These are phyloP conservation scores for Pristis pectinata DNA, from an alignment of 2,797 vertebrate genomes.

Conservation along the genomic window DNA sequence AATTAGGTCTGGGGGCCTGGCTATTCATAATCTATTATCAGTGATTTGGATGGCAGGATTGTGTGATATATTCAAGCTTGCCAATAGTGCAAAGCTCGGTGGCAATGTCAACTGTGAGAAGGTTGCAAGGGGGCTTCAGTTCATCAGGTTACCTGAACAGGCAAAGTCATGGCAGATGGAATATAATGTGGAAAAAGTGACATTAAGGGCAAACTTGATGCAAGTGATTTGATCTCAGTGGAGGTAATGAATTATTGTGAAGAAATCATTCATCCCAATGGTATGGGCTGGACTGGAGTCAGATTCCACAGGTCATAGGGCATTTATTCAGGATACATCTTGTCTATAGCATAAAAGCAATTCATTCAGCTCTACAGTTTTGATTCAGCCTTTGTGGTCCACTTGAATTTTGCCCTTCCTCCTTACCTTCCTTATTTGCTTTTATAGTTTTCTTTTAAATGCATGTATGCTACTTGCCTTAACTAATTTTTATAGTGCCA, in stretches of 20 bases:
- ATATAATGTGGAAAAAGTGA: background rate
- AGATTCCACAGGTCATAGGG: background rate
- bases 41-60: no score
- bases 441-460: background rate
- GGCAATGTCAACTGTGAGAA: no score
- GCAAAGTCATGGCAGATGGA: no score
- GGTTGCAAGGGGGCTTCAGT: no score
- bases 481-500: no score
- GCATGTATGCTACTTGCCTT: background rate
- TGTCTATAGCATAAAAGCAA: background rate
- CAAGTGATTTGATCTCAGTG: background rate
- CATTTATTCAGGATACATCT: background rate
- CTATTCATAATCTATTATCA: no score
- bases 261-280: background rate
- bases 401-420: background rate
- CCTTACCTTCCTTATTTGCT: background rate
- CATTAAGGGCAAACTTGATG: background rate
- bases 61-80: no score
- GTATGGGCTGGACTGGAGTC: background rate
- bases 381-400: background rate
- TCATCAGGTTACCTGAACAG: no score
- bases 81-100: no score
- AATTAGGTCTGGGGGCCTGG: no score
- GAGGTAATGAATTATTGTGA: background rate
- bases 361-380: background rate